Conservation (phyloP, 2,888 invertebrate species). For the Peribatodes rhomboidaria region DNA sequence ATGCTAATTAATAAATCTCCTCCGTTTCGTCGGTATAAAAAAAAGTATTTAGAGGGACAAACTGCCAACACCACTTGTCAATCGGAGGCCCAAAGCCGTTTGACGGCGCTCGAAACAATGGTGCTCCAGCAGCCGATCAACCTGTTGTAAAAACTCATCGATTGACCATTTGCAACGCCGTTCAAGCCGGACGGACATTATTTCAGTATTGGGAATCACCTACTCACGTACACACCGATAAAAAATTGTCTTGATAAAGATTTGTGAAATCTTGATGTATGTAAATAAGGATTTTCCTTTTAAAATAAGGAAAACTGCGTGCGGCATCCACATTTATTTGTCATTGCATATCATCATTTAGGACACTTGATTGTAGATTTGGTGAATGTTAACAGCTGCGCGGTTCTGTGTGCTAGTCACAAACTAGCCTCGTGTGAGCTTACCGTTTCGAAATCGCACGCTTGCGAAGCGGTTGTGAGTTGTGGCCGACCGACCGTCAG, state of each 20-base stretch:
- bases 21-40: too few relatives aligned
- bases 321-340: not conserved
- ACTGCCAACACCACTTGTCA: too few relatives aligned
- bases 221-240: not conserved
- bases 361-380: not conserved
- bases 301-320: not conserved
- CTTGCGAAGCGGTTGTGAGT: conserved; percentile 16
- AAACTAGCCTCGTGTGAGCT: conserved; percentile 11
- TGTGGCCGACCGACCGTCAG: too few relatives aligned
- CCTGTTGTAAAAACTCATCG: conserved; percentile 35
- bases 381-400: not conserved
- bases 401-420: conserved; percentile 9
- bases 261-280: too few relatives aligned
- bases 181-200: not conserved
- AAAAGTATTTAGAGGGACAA: too few relatives aligned
- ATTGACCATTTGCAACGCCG: conserved; percentile 25
- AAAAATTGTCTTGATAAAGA: not conserved
- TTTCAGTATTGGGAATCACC: not conserved
- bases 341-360: not conserved
- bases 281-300: not conserved
- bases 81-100: not conserved
- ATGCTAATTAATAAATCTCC: too few relatives aligned
- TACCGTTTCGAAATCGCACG: conserved; percentile 8
- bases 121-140: conserved; percentile 43
- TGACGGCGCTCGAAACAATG: conserved; percentile 43